phyloP scores from a whole-genome alignment of 2,888 invertebrate species.

The Panopea generosa region DNA sequence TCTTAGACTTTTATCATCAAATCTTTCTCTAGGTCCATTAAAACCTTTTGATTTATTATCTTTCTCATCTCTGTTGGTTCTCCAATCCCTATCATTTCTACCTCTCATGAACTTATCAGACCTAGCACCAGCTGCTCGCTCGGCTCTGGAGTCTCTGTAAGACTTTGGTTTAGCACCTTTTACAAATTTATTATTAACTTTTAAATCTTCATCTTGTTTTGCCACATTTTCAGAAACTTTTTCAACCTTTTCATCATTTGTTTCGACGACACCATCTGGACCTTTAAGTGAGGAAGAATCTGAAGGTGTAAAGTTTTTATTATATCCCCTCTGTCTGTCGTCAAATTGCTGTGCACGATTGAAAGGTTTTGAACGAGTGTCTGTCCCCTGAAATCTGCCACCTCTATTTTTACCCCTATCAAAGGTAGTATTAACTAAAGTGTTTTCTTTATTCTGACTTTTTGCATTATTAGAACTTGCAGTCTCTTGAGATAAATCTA shows the following conservation, averaged over 20 bases:
- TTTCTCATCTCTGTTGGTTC: not conserved
- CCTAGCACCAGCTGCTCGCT: not conserved
- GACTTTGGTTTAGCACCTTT: conserved; percentile 7
- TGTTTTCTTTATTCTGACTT: not conserved
- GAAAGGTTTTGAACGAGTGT: conserved; percentile 39
- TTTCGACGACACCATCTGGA: not conserved
- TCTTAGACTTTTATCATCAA: not conserved
- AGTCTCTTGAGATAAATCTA: too few relatives aligned
- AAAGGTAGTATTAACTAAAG: not conserved
- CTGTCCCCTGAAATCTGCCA: conserved; percentile 42
- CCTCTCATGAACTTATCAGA: conserved; percentile 6
- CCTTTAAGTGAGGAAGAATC: not conserved
- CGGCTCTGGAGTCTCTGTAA: conserved; percentile 11
- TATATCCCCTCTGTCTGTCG: conserved; percentile 26
- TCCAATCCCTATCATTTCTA: conserved; percentile 7
- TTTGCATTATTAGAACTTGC: not conserved
- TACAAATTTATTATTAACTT: not conserved
- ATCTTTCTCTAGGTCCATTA: not conserved
- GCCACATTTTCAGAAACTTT: not conserved
- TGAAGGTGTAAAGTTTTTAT: conserved; percentile 11
- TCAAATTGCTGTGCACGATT: conserved; percentile 17
- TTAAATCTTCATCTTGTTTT: not conserved
- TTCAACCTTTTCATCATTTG: not conserved
- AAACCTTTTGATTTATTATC: not conserved
- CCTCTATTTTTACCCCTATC: conserved; percentile 33